Percentiles rank a stretch among this genome's conserved stretches.
Conservation (phyloP, 2,797 vertebrate species). For the Crax fasciolata region DNA sequence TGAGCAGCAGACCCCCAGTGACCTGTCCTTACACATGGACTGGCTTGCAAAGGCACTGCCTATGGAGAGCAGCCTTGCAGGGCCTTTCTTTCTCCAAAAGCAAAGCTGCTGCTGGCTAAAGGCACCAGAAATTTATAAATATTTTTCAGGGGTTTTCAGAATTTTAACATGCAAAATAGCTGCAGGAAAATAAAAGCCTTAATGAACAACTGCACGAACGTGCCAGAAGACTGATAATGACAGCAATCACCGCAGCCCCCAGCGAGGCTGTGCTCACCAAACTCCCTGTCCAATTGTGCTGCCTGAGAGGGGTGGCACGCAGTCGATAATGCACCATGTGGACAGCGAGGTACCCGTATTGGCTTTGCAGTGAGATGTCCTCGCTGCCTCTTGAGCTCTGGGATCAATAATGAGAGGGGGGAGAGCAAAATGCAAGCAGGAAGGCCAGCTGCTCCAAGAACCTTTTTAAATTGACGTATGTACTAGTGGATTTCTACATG, state of each 20-base stretch:
- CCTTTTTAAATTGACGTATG: not conserved
- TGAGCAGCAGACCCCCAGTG: not conserved
- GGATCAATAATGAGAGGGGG: not conserved
- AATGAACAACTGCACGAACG: not conserved
- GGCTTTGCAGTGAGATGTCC: not conserved
- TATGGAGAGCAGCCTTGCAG: not conserved
- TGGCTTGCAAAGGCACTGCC: not conserved
- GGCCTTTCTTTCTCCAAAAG: not conserved
- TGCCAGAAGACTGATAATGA: not conserved
- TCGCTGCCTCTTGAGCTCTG: constrained; percentile 9
- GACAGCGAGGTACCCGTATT: not conserved
- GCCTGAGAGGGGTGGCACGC: not conserved
- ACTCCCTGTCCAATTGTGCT: not conserved
- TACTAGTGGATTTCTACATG: not conserved
- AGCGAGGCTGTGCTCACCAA: not conserved
- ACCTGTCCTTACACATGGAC: not conserved
- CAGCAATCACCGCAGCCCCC: not conserved
- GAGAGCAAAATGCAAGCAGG: not conserved
- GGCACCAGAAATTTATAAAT: not conserved
- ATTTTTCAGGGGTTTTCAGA: not conserved
- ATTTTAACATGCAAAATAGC: not conserved
- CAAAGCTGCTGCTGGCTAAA: not conserved
- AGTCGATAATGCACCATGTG: constrained; percentile 10
- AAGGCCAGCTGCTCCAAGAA: not conserved
- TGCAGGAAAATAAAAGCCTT: constrained; percentile 9